Base-by-base conservation (phyloP, 1,140 invertebrate genomes). In the Bombus vancouverensis region DNA sequence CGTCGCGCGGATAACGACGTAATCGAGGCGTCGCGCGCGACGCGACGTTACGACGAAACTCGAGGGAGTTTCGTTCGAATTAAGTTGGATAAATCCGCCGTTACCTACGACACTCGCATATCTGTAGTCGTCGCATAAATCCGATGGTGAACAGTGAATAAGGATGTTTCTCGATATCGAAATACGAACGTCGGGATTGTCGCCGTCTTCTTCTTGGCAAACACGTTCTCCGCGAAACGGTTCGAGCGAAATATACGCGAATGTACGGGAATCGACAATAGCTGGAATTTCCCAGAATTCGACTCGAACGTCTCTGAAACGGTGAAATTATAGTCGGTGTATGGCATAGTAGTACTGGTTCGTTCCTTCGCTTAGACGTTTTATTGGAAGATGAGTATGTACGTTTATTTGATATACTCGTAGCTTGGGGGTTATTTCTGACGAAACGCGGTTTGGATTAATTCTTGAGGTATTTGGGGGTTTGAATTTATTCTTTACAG, bases 161-260 rank as follows among this genome's bases (percentile, higher is more conserved):
- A 87, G 73, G 39, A 88, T 57, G 74, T 28, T 70, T n/a, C 25
- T 34, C 70, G 77, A 81, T 88, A 85, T 85, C 87, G 72, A 88
- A 84, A 88, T 53, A 42, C 53, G 71, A 83, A 79, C 53, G 15
- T 32, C 42, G 32, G 39, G 68, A 87, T 83, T 42, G 57, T 68
- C 25, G 37, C 10, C 32, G 25, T 76, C 34, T 28, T 62, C 59
- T 42, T 70, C 66, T 81, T 72, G 66, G 57, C 77, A 79, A 83
- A 44, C 37, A 28, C 72, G 42, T 44, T 59, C 68, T 44, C 10
- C 32, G 42, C n/a, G 34, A 44, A 39, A 53, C 13, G 9, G 8
- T 44, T n/a, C 15, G 47, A 25, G 2, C 4, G 68, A 39, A 34
- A 66, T 34, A 39, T 59, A 53, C 34, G 34, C 53, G 34, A 25